A percentile compares a stretch with the other conserved stretches of the same genome.
phyloP scores from a whole-genome alignment of 2,113 vertebrate species.

The Panurus biarmicus region DNA sequence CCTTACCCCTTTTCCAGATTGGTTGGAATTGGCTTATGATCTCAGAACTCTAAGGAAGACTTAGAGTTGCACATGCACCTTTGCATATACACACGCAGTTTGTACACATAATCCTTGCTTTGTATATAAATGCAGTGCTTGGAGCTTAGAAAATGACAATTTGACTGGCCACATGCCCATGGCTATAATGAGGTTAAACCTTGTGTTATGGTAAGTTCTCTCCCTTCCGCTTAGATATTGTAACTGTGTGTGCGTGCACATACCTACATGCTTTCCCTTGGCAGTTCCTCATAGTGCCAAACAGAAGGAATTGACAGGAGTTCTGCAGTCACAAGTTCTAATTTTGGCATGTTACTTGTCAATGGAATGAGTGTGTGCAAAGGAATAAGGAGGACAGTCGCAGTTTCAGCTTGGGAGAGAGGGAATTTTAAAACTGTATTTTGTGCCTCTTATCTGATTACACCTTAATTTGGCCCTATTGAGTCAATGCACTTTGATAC shows the following conservation, averaged over 20 bases:
- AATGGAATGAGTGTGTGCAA: background rate
- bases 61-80: background rate
- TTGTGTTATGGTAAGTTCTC: background rate
- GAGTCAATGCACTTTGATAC: background rate
- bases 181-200: background rate
- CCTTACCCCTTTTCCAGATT: background rate
- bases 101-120: background rate
- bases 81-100: background rate
- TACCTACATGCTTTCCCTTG: accelerated
- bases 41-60: background rate
- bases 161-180: background rate
- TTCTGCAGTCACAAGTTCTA: background rate
- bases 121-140: background rate
- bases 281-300: background rate
- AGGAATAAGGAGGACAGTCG: background rate
- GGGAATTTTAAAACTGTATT: background rate
- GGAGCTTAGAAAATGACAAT: background rate
- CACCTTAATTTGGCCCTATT: background rate
- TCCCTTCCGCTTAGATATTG: background rate
- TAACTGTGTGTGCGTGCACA: background rate
- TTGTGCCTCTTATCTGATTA: background rate
- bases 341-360: background rate
- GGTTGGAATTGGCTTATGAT: background rate
- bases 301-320: background rate
- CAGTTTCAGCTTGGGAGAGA: background rate